A percentile compares a stretch with the other conserved stretches of the same genome.
phyloP scores from a whole-genome alignment of 2,888 invertebrate genomes.

The Dicyrtomina minuta region DNA sequence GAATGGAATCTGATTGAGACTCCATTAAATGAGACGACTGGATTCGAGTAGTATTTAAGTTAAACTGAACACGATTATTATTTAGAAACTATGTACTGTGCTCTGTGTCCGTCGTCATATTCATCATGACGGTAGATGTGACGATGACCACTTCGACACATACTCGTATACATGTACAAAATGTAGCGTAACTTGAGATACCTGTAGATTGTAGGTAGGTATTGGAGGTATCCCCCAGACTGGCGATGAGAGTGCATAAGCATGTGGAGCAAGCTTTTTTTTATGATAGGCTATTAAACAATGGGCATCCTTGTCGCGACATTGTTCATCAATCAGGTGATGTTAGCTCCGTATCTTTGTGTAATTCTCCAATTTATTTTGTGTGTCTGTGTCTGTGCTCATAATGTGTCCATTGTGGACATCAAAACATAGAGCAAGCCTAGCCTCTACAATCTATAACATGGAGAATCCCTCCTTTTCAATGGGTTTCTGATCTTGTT shows the following conservation, averaged over 20 bases:
- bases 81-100: slow-evolving; percentile 12
- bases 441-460: background rate
- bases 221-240: background rate
- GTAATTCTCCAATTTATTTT: slow-evolving; percentile 13
- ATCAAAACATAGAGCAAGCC: background rate
- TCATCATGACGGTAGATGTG: background rate
- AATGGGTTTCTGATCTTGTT: background rate
- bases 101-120: background rate
- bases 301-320: slow-evolving; percentile 36
- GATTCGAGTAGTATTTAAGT: background rate
- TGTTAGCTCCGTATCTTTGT: slow-evolving; percentile 16
- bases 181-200: too few species aligned
- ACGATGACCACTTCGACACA: background rate
- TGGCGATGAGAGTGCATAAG: slow-evolving; percentile 16
- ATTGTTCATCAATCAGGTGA: slow-evolving; percentile 35
- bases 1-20: background rate
- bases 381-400: background rate
- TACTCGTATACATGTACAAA: background rate
- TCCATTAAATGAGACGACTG: background rate
- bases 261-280: slow-evolving; percentile 31
- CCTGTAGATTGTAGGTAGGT: background rate
- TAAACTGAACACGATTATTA: slow-evolving; percentile 21
- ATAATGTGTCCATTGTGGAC: background rate
- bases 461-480: background rate
- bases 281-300: slow-evolving; percentile 34